Evolutionary conservation across 1,140 invertebrate genomes (phyloP), one percentile per base, ranked within the genome.

Genomic region (Apis cerana): DNA sequence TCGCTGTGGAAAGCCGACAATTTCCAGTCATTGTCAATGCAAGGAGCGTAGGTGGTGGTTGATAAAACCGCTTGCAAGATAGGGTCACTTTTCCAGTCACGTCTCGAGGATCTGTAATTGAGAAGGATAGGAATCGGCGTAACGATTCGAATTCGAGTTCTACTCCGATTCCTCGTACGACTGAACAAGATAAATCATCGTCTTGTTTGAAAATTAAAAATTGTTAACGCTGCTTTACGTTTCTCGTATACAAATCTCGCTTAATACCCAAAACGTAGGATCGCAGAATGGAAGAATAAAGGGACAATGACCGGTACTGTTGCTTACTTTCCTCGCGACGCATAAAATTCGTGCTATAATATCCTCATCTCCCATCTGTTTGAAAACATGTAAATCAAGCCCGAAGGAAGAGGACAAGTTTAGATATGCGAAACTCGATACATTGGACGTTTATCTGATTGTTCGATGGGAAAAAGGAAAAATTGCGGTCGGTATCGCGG

Each of bases 81-180:
- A 77, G 69, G 85, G 80, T 90, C 80, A 83, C 76, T 79, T 82
- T 52, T 62, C 69, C 72, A 75, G 89, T 89, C 88, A 90, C 90
- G 88, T 90, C 77, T 56, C 61, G 77, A 50, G 75, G 74, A 84
- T 88, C 80, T 86, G 86, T 90, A 90, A 91, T 87, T 83, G 89
- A 90, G 80, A 82, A 79, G 78, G 85, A 89, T 89, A 82, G 69
- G 78, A 85, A 84, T 86, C 84, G 85, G 83, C 78, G 80, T 75
- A 86, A 82, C 76, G 75, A 72, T 62, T 77, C 75, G 69, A 77
- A 68, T 64, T 58, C 15, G n/a, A 67, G 54, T 7, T 13, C 54
- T 56, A 11, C 4, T 0, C 33, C 5, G 12, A 54, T 43, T 43
- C 4, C 33, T 43, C 33, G 4, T 56, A 43, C 4, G 33, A 43